A percentile compares a stretch with the other conserved stretches of the same genome.
Conservation (phyloP, 2,113 vertebrate genomes). For the Onychorhynchus coronatus region DNA sequence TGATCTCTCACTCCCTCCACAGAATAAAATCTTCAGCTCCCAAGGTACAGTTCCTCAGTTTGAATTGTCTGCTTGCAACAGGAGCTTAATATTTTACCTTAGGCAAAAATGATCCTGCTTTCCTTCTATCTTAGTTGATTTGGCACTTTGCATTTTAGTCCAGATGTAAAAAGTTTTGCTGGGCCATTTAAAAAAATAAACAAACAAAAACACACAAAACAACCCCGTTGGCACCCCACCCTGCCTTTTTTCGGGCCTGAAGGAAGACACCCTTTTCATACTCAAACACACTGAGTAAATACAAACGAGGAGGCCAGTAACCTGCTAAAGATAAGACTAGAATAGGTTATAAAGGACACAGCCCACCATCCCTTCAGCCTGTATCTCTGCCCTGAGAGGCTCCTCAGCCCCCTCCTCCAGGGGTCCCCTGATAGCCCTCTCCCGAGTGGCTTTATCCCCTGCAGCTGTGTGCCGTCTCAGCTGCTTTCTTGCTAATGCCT, state of each 20-base stretch:
- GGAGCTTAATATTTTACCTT: neutral
- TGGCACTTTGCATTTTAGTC: neutral
- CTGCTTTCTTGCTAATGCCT: slow-evolving; percentile 47
- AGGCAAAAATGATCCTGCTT: neutral
- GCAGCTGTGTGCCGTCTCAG: slow-evolving; percentile 61
- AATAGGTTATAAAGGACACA: neutral
- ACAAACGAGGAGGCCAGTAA: neutral
- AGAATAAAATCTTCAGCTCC: neutral
- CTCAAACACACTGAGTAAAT: neutral
- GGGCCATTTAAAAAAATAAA: neutral
- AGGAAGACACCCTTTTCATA: neutral
- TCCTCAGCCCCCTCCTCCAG: neutral
- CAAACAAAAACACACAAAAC: too few relatives aligned
- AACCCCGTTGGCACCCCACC: neutral
- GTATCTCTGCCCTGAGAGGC: neutral
- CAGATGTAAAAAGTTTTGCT: neutral
- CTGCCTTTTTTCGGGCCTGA: neutral
- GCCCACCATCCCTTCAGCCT: neutral
- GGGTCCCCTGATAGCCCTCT: neutral
- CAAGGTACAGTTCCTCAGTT: neutral
- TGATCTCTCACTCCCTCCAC: neutral
- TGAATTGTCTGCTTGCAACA: neutral
- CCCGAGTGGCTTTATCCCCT: slow-evolving; percentile 31
- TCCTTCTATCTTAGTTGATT: neutral
- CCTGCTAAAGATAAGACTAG: neutral